phyloP scores from a whole-genome alignment of 2,797 vertebrate species.

The Semotilus atromaculatus region DNA sequence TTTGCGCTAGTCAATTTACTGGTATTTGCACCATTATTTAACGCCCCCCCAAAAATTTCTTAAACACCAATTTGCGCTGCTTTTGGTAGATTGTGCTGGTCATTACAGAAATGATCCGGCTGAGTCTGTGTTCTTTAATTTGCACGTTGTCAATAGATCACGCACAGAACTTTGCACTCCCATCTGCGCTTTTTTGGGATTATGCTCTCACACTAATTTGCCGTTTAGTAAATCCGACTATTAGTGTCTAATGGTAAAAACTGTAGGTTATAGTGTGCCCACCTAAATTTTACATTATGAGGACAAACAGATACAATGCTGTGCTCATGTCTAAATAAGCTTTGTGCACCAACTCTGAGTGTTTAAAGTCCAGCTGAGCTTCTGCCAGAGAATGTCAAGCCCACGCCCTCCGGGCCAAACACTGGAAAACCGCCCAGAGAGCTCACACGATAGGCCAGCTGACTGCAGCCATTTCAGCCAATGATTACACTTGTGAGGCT shows the following conservation, averaged over 20 bases:
- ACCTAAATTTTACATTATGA: not conserved
- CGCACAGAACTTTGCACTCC: too few species aligned
- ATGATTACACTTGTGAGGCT: constrained; percentile 51
- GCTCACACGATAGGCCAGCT: constrained; percentile 56
- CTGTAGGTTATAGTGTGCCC: not conserved
- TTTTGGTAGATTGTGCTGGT: too few species aligned
- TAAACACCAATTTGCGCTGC: too few species aligned
- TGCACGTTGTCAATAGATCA: too few species aligned
- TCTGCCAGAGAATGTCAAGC: constrained; percentile 55
- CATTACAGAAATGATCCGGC: too few species aligned
- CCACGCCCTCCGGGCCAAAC: constrained; percentile 40
- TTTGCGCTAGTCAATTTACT: too few species aligned
- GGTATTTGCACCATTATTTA: too few species aligned
- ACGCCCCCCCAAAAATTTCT: too few species aligned
- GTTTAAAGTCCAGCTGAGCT: constrained; percentile 52
- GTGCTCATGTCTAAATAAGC: constrained; percentile 24
- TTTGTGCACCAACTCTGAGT: constrained; percentile 28
- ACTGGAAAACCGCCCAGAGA: constrained; percentile 51
- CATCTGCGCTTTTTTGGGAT: too few species aligned
- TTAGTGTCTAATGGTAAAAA: not conserved
- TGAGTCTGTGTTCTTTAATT: too few species aligned
- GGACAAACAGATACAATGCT: constrained; percentile 12
- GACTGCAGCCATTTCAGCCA: constrained; percentile 46
- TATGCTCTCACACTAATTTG: too few species aligned
- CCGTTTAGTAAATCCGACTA: too few species aligned